phyloP scores from a whole-genome alignment of 2,113 vertebrate species.

The Vombatus ursinus region DNA sequence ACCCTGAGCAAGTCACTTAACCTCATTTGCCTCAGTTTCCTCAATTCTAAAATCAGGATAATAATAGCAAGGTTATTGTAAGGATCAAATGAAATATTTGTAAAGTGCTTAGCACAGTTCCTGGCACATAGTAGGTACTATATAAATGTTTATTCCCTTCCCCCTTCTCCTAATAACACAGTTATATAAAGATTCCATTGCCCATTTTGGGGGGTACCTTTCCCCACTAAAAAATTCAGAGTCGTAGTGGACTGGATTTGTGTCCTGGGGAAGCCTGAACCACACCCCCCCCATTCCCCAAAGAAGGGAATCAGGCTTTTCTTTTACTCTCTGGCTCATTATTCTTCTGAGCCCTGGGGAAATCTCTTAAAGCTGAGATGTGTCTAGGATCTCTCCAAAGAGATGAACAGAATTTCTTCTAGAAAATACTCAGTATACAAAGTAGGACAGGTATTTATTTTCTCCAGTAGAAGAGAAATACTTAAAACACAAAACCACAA shows the following conservation, averaged over 20 bases:
- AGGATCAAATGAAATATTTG: not conserved
- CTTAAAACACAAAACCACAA: not conserved
- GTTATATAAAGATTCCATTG: not conserved
- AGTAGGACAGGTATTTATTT: not conserved
- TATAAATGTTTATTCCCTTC: not conserved
- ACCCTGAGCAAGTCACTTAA: not conserved
- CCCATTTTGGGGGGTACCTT: not conserved
- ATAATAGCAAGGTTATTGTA: not conserved
- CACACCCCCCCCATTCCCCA: not conserved
- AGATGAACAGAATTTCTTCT: not conserved
- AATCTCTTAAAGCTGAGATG: not conserved
- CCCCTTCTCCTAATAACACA: not conserved
- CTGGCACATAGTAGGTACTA: not conserved
- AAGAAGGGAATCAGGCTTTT: not conserved
- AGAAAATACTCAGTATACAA: not conserved
- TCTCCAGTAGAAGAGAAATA: not conserved
- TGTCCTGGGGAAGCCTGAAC: not conserved
- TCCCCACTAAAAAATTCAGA: not conserved
- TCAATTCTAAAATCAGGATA: not conserved
- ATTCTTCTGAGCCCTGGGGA: not conserved
- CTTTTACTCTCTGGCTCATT: not conserved
- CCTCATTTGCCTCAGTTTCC: not conserved
- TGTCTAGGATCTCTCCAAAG: not conserved
- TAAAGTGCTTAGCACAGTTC: not conserved
- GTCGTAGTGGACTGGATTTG: not conserved